Percentiles rank a stretch among this genome's conserved stretches.
Evolutionary conservation across 2,888 invertebrate species (phyloP).

Genomic region (Aphodius sticticus): DNA sequence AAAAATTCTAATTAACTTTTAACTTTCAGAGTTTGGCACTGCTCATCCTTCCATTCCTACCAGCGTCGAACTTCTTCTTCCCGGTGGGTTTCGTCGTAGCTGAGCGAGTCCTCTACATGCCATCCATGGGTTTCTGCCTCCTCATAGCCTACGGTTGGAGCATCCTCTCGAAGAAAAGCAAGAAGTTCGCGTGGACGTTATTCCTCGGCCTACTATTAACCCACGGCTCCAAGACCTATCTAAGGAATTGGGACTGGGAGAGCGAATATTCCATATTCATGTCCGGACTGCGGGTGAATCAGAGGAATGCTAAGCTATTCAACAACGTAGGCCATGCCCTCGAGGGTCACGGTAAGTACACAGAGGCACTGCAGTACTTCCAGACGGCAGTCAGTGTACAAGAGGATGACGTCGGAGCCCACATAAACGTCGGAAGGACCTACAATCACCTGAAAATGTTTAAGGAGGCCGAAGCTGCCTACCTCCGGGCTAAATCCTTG

Average conservation of each 20-base stretch:
- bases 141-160: slow-evolving; percentile 89
- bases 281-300: slow-evolving; percentile 87
- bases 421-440: slow-evolving; percentile 96
- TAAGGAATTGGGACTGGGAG: slow-evolving; percentile 92
- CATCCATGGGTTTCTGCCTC: slow-evolving; percentile 97
- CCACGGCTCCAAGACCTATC: slow-evolving; percentile 86
- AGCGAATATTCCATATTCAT: slow-evolving; percentile 94
- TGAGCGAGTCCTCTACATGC: slow-evolving; percentile 94
- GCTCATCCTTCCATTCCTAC: slow-evolving; percentile 90
- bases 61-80: slow-evolving; percentile 96
- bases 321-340: slow-evolving; percentile 97
- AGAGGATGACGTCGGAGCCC: slow-evolving; percentile 95
- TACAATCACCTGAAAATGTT: slow-evolving; percentile 90
- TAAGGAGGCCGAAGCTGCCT: slow-evolving; percentile 92
- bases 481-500: slow-evolving; percentile 87
- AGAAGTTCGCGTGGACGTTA: slow-evolving; percentile 71
- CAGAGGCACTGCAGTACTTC: slow-evolving; percentile 89
- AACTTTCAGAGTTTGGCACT: slow-evolving; percentile 80
- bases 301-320: slow-evolving; percentile 93
- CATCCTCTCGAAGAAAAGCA: slow-evolving; percentile 70
- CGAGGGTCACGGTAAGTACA: slow-evolving; percentile 75
- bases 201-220: slow-evolving; percentile 73
- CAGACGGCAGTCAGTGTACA: slow-evolving; percentile 92
- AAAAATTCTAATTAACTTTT: slow-evolving; percentile 39
- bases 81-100: slow-evolving; percentile 98